phyloP scores from a whole-genome alignment of 2,113 vertebrate species.

The Osmerus eperlanus region DNA sequence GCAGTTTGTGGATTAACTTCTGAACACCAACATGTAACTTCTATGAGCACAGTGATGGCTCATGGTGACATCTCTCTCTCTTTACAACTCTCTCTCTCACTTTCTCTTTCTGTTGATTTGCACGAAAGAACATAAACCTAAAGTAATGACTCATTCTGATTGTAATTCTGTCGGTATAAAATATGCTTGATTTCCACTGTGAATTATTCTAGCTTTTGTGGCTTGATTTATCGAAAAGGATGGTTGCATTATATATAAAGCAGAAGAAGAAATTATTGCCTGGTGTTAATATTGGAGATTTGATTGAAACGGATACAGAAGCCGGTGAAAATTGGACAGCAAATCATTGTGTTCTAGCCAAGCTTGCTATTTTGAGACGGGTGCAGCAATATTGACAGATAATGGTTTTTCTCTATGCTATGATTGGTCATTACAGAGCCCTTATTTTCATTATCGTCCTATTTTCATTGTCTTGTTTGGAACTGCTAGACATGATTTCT shows the following conservation, averaged over 20 bases:
- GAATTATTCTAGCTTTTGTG: conserved; percentile 50
- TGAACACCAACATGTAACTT: too few species aligned
- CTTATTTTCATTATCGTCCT: conserved; percentile 60
- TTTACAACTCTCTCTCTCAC: neutral
- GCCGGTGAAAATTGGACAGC: conserved; percentile 60
- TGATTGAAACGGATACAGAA: conserved; percentile 69
- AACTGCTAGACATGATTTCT: conserved; percentile 18
- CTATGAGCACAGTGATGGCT: too few species aligned
- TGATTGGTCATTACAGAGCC: conserved; percentile 61
- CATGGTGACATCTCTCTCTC: neutral
- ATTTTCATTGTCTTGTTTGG: conserved; percentile 39
- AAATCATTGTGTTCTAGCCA: conserved; percentile 60
- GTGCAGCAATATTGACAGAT: conserved; percentile 61
- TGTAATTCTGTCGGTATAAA: conserved; percentile 55
- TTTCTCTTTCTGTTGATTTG: conserved; percentile 20
- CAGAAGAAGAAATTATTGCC: conserved; percentile 62
- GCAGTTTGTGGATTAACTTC: too few species aligned
- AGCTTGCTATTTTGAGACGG: conserved; percentile 42
- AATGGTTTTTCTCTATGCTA: conserved; percentile 46
- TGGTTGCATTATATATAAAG: conserved; percentile 62
- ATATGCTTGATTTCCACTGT: conserved; percentile 60
- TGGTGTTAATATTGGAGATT: conserved; percentile 66
- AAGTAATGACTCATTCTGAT: conserved; percentile 57
- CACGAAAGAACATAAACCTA: conserved; percentile 41
- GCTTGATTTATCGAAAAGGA: conserved; percentile 57